A percentile compares a stretch with the other conserved stretches of the same genome.
These are phyloP conservation scores for Pyrrhosoma nymphula DNA, from an alignment of 2,888 invertebrate species.

Conservation along the genomic window DNA sequence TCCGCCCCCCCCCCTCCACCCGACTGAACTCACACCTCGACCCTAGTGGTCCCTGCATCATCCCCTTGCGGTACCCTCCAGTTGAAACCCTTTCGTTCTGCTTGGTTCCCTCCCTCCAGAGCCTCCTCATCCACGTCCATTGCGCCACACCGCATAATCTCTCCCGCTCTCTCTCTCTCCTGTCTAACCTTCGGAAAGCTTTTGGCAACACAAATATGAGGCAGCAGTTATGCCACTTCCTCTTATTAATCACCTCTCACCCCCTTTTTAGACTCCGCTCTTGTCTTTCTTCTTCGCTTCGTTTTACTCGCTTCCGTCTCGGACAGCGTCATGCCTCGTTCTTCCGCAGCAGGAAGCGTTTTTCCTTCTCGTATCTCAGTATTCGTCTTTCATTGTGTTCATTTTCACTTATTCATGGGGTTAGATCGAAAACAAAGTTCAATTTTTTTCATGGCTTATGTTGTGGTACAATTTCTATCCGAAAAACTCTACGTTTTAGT, in stretches of 20 bases:
- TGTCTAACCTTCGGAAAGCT: neutral
- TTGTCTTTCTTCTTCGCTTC: neutral
- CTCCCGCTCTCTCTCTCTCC: neutral
- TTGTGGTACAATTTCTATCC: too few relatives aligned
- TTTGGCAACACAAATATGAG: slow-evolving; percentile 5
- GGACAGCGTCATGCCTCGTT: neutral
- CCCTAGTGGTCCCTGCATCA: too few relatives aligned
- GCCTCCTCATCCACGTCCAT: neutral
- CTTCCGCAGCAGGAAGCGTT: too few relatives aligned
- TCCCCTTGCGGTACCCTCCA: too few relatives aligned
- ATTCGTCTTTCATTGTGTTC: too few relatives aligned
- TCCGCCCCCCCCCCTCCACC: neutral
- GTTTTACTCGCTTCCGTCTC: neutral
- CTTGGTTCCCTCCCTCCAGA: neutral
- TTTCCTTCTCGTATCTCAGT: too few relatives aligned
- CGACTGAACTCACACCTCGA: neutral
- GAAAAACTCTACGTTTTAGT: too few relatives aligned
- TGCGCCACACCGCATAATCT: neutral
- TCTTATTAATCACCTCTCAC: neutral
- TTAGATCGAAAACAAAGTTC: too few relatives aligned
- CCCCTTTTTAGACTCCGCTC: neutral
- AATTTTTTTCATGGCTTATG: too few relatives aligned
- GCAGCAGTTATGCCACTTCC: neutral
- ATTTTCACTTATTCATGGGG: too few relatives aligned
- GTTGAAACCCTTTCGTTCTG: too few relatives aligned